phyloP scores from a whole-genome alignment of 2,888 invertebrate species.

The Pristionchus fissidentatus region DNA sequence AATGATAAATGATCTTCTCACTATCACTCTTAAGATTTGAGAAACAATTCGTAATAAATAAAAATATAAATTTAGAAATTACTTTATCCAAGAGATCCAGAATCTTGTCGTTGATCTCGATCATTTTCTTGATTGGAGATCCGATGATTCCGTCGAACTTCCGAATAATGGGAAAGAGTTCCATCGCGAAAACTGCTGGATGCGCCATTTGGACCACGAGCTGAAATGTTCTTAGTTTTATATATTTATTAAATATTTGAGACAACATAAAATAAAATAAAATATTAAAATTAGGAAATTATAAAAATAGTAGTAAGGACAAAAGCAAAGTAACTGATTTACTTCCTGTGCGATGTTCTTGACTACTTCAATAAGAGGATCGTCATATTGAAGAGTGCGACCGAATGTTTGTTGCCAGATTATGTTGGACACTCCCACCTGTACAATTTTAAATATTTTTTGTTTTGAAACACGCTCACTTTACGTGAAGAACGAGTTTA shows the following conservation, averaged over 20 bases:
- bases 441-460: background rate
- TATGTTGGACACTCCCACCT: background rate
- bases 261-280: too few species aligned
- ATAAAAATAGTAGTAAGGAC: background rate
- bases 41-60: too few species aligned
- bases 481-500: too few species aligned
- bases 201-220: background rate
- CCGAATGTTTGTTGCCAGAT: constrained; percentile 7
- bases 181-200: background rate
- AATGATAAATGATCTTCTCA: too few species aligned
- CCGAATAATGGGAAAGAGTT: background rate
- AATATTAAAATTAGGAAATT: too few species aligned
- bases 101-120: background rate
- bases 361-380: background rate
- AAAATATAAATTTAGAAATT: background rate
- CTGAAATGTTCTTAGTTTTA: too few species aligned
- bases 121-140: background rate
- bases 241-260: too few species aligned
- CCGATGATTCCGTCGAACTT: background rate
- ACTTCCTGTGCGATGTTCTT: background rate
- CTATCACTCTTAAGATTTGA: too few species aligned
- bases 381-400: background rate
- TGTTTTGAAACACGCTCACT: background rate
- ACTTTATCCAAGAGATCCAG: background rate
- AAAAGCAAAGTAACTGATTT: too few species aligned